Evolutionary conservation across 2,797 vertebrate genomes (phyloP).

Genomic region (Megaceryle alcyon): DNA sequence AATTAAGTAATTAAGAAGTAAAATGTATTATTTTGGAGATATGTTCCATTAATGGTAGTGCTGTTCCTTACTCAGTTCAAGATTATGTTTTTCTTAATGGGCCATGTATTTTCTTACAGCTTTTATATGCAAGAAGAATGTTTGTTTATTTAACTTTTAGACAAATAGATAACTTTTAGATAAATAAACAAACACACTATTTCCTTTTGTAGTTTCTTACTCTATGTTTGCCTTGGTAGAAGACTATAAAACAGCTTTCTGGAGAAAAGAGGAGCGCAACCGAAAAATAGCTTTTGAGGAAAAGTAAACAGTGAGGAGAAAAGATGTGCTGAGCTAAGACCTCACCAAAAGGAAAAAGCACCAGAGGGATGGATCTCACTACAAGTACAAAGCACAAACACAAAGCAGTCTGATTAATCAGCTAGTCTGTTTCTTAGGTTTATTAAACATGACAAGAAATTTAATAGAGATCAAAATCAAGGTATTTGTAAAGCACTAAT

Average conservation of each 20-base stretch:
- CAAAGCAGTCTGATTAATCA: conserved; percentile 63
- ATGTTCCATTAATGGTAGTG: background rate
- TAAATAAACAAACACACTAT: background rate
- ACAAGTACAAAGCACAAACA: conserved; percentile 28
- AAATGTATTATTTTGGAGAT: background rate
- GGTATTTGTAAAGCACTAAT: conserved; percentile 42
- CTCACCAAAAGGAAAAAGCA: conserved; percentile 44
- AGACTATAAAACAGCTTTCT: background rate
- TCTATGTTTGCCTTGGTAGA: conserved; percentile 8
- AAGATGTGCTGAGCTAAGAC: conserved; percentile 3
- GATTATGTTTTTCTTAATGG: background rate
- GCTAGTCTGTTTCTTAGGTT: conserved; percentile 49
- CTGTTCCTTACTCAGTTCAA: conserved; percentile 1
- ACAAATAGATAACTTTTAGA: background rate
- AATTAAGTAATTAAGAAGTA: background rate
- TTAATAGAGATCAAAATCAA: conserved; percentile 65
- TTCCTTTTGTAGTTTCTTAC: background rate
- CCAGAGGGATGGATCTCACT: conserved; percentile 11
- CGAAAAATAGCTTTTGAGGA: background rate
- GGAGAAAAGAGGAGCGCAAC: background rate
- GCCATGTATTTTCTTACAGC: background rate
- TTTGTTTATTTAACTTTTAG: conserved; percentile 20
- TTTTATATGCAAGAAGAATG: background rate
- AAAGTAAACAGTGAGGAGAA: conserved; percentile 9
- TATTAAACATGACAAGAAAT: conserved; percentile 71